Base-by-base conservation (phyloP, 2,888 invertebrate genomes). In the Ceratothoa steindachneri region DNA sequence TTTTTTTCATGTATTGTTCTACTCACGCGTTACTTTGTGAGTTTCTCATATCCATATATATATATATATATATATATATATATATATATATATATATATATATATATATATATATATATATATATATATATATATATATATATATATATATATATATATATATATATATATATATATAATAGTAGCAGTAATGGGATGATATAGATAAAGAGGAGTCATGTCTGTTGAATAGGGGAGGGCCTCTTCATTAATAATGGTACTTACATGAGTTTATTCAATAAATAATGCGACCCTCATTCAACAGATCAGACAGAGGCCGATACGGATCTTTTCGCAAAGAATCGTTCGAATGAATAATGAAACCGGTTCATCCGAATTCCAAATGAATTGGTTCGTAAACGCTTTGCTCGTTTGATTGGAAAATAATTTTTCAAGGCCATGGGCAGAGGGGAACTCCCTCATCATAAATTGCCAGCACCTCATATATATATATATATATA, bases 391-490 rank as follows among this genome's bases (percentile, higher is more conserved):
- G 55, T 55, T 22, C 55, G 55, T 55, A 19, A 19, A 55, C 5
- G 5, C 55, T 55, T 55, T 55, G 55, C 55, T 55, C 19, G 55
- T 55, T 55, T 55, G 55, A 55, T 55, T 55, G 55, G 55, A 55
- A 55, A 55, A 55, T 55, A 22, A 55, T 55, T 22, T 55, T 55
- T 55, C 55, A 55, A 22, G 55, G 24, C 24, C 19, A 55, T 12
- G 19, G 7, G 24, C 7, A 41, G n/a, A 41, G 5, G 5, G 15
- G 7, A 41, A 15, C 41, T 41, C 15, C 41, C 15, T 5, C 15
- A 41, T 41, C 15, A 41, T 41, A 41, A 41, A 9, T 9, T 41
- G 5, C 5, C 15, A 41, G 5, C 5, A 9, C 7, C 15, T 9
- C 15, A 41, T 41, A 41, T 41, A 41, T 41, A 41, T 41, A 41